These are phyloP conservation scores for Agriopis leucophaearia DNA, from an alignment of 2,888 invertebrate genomes.

Conservation along the genomic window DNA sequence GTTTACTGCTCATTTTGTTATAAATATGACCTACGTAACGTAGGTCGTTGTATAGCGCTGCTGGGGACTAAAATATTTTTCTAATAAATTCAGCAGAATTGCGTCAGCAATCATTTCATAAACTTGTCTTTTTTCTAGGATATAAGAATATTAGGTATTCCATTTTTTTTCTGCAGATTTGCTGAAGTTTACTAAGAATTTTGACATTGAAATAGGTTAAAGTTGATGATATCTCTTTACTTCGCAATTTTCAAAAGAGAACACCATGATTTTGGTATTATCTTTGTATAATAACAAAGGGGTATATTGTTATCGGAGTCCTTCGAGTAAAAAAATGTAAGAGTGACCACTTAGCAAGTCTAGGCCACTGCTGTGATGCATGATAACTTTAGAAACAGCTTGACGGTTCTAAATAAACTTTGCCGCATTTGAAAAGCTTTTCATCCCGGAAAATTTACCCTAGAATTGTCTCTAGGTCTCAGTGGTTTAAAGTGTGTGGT, in stretches of 20 bases:
- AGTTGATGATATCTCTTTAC: neutral
- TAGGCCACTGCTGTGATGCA: neutral
- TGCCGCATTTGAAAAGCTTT: too few species aligned
- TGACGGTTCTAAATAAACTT: too few species aligned
- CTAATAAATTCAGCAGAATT: slow-evolving; percentile 21
- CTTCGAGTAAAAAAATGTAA: too few species aligned
- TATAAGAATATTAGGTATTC: slow-evolving; percentile 10
- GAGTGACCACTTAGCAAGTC: neutral
- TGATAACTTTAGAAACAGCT: neutral
- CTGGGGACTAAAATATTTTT: slow-evolving; percentile 16
- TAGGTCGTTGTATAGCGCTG: slow-evolving; percentile 14
- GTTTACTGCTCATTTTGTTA: slow-evolving; percentile 15
- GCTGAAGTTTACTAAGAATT: neutral
- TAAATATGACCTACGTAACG: slow-evolving; percentile 23
- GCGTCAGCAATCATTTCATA: slow-evolving; percentile 11
- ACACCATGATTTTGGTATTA: too few species aligned
- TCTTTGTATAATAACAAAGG: too few species aligned
- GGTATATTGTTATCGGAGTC: too few species aligned
- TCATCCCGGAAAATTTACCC: too few species aligned
- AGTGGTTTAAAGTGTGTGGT: neutral
- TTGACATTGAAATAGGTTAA: neutral
- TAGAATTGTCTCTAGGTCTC: too few species aligned
- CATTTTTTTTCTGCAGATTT: too few species aligned
- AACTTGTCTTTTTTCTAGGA: slow-evolving; percentile 9
- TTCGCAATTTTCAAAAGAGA: too few species aligned